Evolutionary conservation across 2,113 vertebrate genomes (phyloP).

Genomic region (Jaculus jaculus): DNA sequence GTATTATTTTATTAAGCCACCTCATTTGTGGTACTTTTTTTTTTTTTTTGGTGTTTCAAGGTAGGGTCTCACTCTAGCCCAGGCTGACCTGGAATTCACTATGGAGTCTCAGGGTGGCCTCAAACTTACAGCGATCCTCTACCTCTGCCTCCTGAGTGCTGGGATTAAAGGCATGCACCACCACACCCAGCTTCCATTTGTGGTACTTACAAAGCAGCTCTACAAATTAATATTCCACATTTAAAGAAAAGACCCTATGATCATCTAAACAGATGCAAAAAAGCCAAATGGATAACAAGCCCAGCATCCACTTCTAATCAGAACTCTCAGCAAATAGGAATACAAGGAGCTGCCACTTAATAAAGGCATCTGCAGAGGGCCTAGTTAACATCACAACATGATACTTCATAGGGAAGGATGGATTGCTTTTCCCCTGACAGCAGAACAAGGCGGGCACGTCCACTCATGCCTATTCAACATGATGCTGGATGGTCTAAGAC

Average conservation of each 20-base stretch:
- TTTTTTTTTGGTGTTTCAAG: too few relatives aligned
- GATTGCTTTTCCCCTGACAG: constrained; percentile 11
- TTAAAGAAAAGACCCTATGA: constrained; percentile 14
- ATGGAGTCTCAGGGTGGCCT: too few relatives aligned
- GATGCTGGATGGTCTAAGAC: constrained; percentile 10
- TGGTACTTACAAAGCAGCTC: not conserved
- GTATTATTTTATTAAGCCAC: constrained; percentile 23
- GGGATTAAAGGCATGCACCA: too few relatives aligned
- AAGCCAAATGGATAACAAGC: not conserved
- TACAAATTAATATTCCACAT: constrained; percentile 9
- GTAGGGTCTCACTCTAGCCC: too few relatives aligned
- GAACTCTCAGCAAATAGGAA: constrained; percentile 32
- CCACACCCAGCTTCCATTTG: too few relatives aligned
- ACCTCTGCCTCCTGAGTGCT: too few relatives aligned
- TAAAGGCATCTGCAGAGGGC: not conserved
- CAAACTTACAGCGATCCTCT: too few relatives aligned
- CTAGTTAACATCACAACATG: not conserved
- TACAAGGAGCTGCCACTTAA: not conserved
- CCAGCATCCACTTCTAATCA: constrained; percentile 9
- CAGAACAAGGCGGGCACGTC: not conserved
- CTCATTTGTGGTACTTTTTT: not conserved
- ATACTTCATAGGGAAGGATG: not conserved
- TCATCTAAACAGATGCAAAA: not conserved
- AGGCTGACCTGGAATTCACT: too few relatives aligned
- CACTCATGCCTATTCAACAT: not conserved